Conservation (phyloP, 2,113 vertebrate genomes). For the Rhineura floridana region DNA sequence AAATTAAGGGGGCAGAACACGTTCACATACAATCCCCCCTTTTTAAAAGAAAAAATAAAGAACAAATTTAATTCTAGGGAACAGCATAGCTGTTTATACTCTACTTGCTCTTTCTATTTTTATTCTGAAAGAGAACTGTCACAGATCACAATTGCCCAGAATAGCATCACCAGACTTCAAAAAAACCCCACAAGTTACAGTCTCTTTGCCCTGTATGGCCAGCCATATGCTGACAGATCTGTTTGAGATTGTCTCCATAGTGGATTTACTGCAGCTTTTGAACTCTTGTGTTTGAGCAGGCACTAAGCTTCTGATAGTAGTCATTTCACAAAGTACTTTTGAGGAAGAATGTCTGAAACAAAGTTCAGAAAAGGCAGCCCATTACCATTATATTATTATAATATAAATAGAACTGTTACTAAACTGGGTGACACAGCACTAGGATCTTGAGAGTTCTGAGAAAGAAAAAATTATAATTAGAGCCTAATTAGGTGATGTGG, state of each 20-base stretch:
- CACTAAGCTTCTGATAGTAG: slow-evolving; percentile 58
- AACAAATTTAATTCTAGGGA: slow-evolving; percentile 20
- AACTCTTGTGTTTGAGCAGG: slow-evolving; percentile 56
- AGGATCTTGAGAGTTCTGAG: slow-evolving; percentile 46
- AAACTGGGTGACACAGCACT: slow-evolving; percentile 61
- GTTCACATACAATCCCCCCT: background rate
- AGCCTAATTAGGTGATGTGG: slow-evolving; percentile 9
- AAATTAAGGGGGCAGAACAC: background rate
- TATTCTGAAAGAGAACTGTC: background rate
- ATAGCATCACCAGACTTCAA: slow-evolving; percentile 47
- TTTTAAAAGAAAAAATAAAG: slow-evolving; percentile 27
- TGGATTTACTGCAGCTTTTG: slow-evolving; percentile 57
- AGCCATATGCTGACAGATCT: slow-evolving; percentile 58
- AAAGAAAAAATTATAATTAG: slow-evolving; percentile 55
- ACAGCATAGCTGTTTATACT: slow-evolving; percentile 31
- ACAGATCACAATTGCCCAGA: slow-evolving; percentile 55
- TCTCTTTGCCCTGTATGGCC: slow-evolving; percentile 49
- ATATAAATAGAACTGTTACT: slow-evolving; percentile 65
- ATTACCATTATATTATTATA: slow-evolving; percentile 51
- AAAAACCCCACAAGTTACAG: slow-evolving; percentile 63
- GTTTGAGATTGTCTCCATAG: slow-evolving; percentile 52
- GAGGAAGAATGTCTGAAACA: slow-evolving; percentile 41
- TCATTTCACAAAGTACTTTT: slow-evolving; percentile 61
- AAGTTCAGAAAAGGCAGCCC: slow-evolving; percentile 60
- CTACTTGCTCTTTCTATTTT: slow-evolving; percentile 2